A percentile compares a stretch with the other conserved stretches of the same genome.
Conservation (phyloP, 2,113 vertebrate species). For the Coryphaenoides rupestris region DNA sequence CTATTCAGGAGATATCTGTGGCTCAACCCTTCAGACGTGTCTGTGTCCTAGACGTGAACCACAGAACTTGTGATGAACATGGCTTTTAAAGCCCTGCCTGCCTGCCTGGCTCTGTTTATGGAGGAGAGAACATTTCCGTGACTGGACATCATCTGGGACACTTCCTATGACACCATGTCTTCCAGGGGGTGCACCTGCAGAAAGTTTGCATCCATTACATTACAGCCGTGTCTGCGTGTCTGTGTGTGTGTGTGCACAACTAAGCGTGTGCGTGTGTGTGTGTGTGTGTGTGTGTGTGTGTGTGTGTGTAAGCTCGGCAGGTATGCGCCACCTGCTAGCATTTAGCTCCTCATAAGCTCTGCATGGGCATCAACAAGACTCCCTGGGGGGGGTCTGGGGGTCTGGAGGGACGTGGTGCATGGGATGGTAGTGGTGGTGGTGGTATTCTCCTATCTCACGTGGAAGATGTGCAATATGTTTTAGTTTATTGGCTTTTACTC, state of each 20-base stretch:
- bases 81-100: conserved; percentile 7
- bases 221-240: background rate
- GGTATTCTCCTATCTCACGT: too few species aligned
- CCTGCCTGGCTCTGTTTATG: conserved; percentile 18
- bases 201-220: conserved; percentile 19
- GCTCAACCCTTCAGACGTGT: too few species aligned
- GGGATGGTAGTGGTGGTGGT: background rate
- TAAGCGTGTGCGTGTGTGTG: conserved; percentile 1
- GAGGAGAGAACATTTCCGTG: conserved; percentile 2
- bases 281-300: too few species aligned
- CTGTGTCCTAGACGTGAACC: too few species aligned
- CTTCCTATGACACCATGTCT: conserved; percentile 28
- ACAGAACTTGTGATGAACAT: background rate
- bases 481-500: too few species aligned
- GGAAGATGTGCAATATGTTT: too few species aligned
- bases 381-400: too few species aligned
- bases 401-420: conserved; percentile 27
- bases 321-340: conserved; percentile 42
- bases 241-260: conserved; percentile 7
- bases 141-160: background rate
- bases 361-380: conserved; percentile 14
- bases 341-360: conserved; percentile 45
- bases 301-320: conserved; percentile 35
- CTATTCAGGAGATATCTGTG: too few species aligned
- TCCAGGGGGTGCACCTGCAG: conserved; percentile 44